Evolutionary conservation across 64 coral and sea anemone species (phyloP).

Genomic region (Montipora capricornis): DNA sequence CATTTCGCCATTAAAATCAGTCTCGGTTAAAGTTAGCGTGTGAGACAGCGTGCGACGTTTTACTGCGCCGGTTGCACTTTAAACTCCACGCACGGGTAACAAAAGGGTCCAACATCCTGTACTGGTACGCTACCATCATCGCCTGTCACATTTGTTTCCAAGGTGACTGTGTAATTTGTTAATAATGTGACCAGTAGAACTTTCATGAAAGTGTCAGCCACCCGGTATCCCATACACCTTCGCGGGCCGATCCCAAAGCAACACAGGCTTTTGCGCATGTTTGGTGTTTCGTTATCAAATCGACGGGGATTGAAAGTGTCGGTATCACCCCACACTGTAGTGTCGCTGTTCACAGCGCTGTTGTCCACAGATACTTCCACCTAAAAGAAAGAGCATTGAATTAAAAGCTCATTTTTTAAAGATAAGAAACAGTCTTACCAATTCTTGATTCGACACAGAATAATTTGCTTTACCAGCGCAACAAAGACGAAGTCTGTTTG

Average conservation of each 20-base stretch:
- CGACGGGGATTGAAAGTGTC: constrained; percentile 71
- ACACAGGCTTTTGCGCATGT: constrained; percentile 77
- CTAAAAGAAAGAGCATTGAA: constrained; percentile 20
- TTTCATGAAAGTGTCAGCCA: constrained; percentile 74
- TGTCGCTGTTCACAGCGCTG: constrained; percentile 68
- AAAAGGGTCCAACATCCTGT: constrained; percentile 71
- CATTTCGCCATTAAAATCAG: too few relatives aligned
- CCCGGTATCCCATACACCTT: constrained; percentile 75
- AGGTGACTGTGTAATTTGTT: constrained; percentile 8
- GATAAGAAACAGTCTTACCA: neutral
- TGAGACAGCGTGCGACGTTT: neutral
- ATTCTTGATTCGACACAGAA: neutral
- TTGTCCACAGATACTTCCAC: constrained; percentile 72
- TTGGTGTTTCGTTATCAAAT: constrained; percentile 76
- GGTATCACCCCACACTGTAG: constrained; percentile 41
- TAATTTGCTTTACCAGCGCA: neutral
- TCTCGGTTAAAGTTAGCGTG: too few relatives aligned
- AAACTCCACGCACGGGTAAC: constrained; percentile 62
- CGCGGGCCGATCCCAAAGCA: constrained; percentile 67
- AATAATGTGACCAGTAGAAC: constrained; percentile 38
- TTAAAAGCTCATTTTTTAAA: neutral
- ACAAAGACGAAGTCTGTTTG: neutral
- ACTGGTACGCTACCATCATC: constrained; percentile 54
- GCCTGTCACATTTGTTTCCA: constrained; percentile 43
- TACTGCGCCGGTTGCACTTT: constrained; percentile 30